Conservation (phyloP, 92 coral and sea anemone genomes). For the Siderastrea radians region DNA sequence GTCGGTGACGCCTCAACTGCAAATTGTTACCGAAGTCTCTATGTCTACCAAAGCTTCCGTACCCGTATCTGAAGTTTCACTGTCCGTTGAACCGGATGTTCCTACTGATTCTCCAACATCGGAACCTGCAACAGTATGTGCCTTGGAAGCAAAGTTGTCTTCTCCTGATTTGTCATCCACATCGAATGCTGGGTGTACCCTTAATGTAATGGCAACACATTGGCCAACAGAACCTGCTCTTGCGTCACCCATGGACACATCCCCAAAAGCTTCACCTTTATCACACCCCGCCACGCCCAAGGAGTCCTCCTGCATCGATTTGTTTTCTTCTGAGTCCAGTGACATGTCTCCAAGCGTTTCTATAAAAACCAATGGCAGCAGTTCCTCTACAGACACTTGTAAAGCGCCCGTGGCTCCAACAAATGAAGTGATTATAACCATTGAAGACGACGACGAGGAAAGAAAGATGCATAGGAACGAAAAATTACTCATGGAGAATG, state of each 20-base stretch:
- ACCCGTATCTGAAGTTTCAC: neutral
- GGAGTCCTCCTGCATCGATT: neutral
- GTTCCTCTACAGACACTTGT: slow-evolving; percentile 12
- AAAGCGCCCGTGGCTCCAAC: slow-evolving; percentile 27
- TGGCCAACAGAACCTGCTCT: neutral
- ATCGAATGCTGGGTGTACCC: too few species aligned
- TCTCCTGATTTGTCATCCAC: too few species aligned
- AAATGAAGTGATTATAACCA: slow-evolving; percentile 15
- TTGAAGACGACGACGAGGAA: neutral
- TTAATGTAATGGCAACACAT: too few species aligned
- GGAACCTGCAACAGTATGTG: too few species aligned
- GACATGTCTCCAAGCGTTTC: neutral
- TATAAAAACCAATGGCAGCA: neutral
- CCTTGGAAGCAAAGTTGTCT: too few species aligned
- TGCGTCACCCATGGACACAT: neutral
- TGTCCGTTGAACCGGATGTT: neutral
- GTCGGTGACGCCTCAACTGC: neutral
- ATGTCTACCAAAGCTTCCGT: neutral
- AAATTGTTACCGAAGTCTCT: neutral
- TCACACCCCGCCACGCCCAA: slow-evolving; percentile 1
- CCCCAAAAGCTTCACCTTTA: neutral
- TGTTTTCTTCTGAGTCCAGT: neutral
- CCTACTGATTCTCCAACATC: neutral
- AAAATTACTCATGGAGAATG: neutral
- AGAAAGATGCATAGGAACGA: neutral